Evolutionary conservation across 2,113 vertebrate species (phyloP), one percentile per base, ranked within the genome.

Genomic region (Ranitomeya imitator): DNA sequence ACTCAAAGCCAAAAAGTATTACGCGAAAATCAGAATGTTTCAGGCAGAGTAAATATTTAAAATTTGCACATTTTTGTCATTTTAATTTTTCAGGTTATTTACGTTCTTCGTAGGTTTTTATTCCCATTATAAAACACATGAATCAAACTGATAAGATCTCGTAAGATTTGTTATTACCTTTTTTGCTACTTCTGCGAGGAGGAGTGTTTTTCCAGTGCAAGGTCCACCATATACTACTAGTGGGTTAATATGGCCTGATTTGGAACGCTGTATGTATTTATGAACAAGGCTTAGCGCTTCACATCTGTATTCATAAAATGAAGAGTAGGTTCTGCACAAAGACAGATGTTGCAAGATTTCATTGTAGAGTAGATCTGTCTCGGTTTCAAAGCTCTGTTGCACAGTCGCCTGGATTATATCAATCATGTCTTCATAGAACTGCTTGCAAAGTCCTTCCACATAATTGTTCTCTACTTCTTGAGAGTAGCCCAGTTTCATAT

Each of bases 381-480:
- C 98, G 0, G 97, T 97, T 90, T 99, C 98, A 92, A 99, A 98
- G 92, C 98, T 99, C 92, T 99, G 98, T 91, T 99, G 98, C 4
- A 99, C 97, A 0, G 98, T 99, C 85, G 98, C 97, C 90, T 99
- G 98, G 90, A 99, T 99, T 89, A 99, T 98, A 86, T 99, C 98
- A 89, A 99, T 96, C 98, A 99, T 99, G 92, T 99, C 98, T 92
- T 99, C 98, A 78, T 99, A 99, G 95, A 99, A 98, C 90, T 99
- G 98, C 91, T 99, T 99, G 14, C 98, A 97, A 54, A 99, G 96
- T 7, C 98, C 98, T 91, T 99, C 98, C 2, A 99, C 99, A 76
- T 99, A 99, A 88, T 99, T 97, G 85, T 96, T 98, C 92, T 99
- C 98, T 88, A 99, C 97, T 86, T 99, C 97, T 71, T 97, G 97